phyloP scores from a whole-genome alignment of 2,113 vertebrate species.

The Speoplatyrhinus poulsoni region DNA sequence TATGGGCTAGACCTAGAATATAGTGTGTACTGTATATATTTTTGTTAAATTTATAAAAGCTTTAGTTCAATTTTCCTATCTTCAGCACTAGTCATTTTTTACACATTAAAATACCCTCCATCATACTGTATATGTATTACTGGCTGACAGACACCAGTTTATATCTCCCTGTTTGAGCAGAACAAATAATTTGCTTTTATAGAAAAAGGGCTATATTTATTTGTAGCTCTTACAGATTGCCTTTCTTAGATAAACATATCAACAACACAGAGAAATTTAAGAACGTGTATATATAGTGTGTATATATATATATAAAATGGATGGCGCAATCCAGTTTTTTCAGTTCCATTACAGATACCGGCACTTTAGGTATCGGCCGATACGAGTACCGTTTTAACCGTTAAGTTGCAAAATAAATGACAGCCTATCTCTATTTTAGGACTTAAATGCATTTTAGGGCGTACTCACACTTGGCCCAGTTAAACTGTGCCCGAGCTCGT shows the following conservation, averaged over 20 bases:
- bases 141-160: not conserved
- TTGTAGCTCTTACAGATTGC: constrained; percentile 63
- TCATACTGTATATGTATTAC: not conserved
- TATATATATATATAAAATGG: no score
- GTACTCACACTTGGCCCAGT: no score
- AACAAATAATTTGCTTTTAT: constrained; percentile 31
- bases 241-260: constrained; percentile 58
- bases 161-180: not conserved
- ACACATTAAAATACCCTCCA: no score
- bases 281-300: constrained; percentile 17
- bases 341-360: no score
- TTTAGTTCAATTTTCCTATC: constrained; percentile 4
- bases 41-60: not conserved
- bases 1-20: no score
- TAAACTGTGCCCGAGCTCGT: no score
- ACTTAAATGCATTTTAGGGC: no score
- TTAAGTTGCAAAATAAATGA: no score
- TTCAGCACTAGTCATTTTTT: not conserved
- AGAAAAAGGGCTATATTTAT: constrained; percentile 58
- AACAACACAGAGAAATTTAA: constrained; percentile 59
- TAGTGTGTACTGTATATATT: not conserved
- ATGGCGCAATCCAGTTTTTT: no score
- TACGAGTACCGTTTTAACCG: no score
- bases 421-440: no score
- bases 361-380: no score